Conservation (phyloP, 23 tunicate genomes). For the Ascidia mentula region DNA sequence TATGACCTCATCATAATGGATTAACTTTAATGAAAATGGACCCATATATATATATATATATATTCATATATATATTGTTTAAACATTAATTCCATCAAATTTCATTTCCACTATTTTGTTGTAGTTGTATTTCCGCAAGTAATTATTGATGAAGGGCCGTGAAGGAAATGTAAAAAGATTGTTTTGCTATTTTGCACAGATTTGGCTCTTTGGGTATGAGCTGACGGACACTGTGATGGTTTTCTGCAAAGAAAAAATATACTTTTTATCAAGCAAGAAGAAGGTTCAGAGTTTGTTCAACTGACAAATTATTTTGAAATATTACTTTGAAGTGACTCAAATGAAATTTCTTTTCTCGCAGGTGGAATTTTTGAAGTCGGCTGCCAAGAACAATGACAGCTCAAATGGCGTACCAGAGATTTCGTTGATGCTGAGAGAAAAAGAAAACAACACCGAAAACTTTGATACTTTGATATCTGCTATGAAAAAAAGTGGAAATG, state of each 20-base stretch:
- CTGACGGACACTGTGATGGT: constrained; percentile 88
- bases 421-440: constrained; percentile 61
- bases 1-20: too few species aligned
- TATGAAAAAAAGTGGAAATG: constrained; percentile 72
- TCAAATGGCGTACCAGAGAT: constrained; percentile 68
- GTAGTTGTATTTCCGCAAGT: too few species aligned
- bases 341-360: neutral
- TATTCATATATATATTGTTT: too few species aligned
- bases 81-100: too few species aligned
- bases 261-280: constrained; percentile 85
- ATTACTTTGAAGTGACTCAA: neutral
- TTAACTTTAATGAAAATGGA: too few species aligned
- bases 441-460: constrained; percentile 64
- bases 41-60: too few species aligned
- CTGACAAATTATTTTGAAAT: neutral
- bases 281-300: constrained; percentile 28
- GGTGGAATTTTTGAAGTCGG: constrained; percentile 87
- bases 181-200: too few species aligned
- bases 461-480: constrained; percentile 59
- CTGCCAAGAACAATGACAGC: constrained; percentile 52
- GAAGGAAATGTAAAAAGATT: too few species aligned
- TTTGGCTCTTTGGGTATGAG: constrained; percentile 98
- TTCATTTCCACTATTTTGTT: too few species aligned
- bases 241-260: constrained; percentile 73
- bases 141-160: too few species aligned